Evolutionary conservation across 1,140 invertebrate species (phyloP).

Genomic region (Tachypleus tridentatus): DNA sequence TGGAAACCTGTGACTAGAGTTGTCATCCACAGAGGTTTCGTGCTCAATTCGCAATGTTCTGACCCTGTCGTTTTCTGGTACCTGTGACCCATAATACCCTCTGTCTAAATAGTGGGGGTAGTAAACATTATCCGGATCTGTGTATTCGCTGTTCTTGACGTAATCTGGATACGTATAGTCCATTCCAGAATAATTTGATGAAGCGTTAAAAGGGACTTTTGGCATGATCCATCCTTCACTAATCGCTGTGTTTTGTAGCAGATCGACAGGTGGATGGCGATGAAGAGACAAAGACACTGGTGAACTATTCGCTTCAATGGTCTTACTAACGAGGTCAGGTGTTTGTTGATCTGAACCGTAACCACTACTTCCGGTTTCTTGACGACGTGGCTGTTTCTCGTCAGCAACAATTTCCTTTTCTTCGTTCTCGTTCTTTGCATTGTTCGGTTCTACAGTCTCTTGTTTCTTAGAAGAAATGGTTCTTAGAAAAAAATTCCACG

Average conservation of each 20-base stretch:
- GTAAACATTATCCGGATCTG: conserved; percentile 2
- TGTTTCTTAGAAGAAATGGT: conserved; percentile 13
- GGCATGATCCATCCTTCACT: conserved; percentile 9
- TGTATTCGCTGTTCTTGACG: conserved; percentile 18
- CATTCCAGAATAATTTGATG: neutral
- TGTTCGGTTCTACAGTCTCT: conserved; percentile 15
- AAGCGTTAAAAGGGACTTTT: neutral
- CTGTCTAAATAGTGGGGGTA: conserved; percentile 3
- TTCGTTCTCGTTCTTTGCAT: conserved; percentile 13
- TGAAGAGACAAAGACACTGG: conserved; percentile 10
- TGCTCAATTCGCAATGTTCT: conserved; percentile 12
- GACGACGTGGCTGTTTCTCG: conserved; percentile 17
- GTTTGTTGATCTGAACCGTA: conserved; percentile 25
- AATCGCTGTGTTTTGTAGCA: conserved; percentile 5
- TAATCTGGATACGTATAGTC: neutral
- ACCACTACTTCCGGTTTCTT: conserved; percentile 24
- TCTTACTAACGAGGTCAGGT: conserved; percentile 24
- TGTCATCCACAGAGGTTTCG: conserved; percentile 4
- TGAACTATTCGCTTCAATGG: conserved; percentile 15
- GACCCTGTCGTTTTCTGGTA: conserved; percentile 16
- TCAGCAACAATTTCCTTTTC: conserved; percentile 21
- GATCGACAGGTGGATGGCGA: conserved; percentile 14
- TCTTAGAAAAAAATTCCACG: conserved; percentile 15
- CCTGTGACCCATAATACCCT: conserved; percentile 3
- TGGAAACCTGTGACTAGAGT: conserved; percentile 6